phyloP scores from a whole-genome alignment of 2,797 vertebrate species.

The Gadopsis bispinosus region DNA sequence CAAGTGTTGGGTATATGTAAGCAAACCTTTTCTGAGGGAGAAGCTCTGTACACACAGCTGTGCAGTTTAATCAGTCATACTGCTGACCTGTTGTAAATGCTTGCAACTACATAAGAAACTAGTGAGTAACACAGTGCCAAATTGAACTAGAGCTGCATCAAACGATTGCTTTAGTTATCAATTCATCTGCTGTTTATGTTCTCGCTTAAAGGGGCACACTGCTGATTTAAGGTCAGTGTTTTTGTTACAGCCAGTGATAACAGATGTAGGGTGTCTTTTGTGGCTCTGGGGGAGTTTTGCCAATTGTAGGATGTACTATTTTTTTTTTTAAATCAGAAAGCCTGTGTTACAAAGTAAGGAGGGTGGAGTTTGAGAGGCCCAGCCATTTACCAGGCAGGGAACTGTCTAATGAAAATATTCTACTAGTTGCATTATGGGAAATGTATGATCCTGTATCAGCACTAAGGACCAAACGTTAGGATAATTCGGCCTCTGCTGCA shows the following conservation, averaged over 20 bases:
- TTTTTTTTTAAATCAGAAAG: no score
- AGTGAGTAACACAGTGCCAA: background rate
- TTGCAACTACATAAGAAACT: background rate
- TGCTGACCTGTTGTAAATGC: background rate
- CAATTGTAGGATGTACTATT: background rate
- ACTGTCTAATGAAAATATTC: background rate
- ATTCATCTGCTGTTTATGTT: background rate
- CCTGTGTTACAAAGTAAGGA: background rate
- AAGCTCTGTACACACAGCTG: slow-evolving; percentile 12
- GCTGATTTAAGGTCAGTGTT: background rate
- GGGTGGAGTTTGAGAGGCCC: background rate
- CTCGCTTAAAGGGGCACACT: background rate
- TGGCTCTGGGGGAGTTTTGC: background rate
- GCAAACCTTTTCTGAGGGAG: slow-evolving; percentile 9
- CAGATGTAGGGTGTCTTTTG: background rate
- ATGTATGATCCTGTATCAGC: background rate
- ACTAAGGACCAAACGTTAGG: background rate
- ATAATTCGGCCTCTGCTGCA: background rate
- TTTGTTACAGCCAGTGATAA: background rate
- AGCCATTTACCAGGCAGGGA: background rate
- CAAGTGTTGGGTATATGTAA: slow-evolving; percentile 22
- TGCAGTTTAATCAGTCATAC: background rate
- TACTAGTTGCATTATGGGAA: background rate
- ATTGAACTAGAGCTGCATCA: background rate
- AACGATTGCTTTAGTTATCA: background rate